Conservation (phyloP, 2,888 invertebrate species). For the Athalia circularis region DNA sequence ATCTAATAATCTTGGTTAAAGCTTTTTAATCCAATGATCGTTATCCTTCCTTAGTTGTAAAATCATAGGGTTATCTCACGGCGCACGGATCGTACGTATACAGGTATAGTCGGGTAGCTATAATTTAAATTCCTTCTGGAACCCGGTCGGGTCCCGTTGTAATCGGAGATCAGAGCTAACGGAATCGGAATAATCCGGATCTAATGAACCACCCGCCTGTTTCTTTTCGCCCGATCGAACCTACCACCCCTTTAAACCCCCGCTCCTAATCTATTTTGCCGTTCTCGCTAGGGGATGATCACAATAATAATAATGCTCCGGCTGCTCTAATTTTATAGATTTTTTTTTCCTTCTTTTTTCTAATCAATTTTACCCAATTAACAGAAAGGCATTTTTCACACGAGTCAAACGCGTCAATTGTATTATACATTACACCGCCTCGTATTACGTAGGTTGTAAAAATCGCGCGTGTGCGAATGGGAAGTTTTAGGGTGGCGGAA, state of each 20-base stretch:
- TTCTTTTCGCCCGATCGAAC: neutral
- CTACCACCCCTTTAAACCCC: neutral
- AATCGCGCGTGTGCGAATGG: neutral
- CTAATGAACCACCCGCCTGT: neutral
- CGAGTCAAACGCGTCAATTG: too few relatives aligned
- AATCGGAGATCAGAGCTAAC: constrained; percentile 10
- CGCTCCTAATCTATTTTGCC: neutral
- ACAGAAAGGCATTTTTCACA: too few relatives aligned
- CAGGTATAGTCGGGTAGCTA: neutral
- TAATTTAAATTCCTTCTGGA: constrained; percentile 20
- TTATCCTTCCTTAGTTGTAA: neutral
- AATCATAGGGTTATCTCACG: neutral
- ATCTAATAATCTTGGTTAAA: too few relatives aligned
- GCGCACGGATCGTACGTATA: neutral
- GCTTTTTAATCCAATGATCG: too few relatives aligned
- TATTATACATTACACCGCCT: too few relatives aligned
- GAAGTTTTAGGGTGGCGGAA: neutral
- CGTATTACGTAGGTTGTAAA: too few relatives aligned
- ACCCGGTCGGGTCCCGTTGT: neutral
- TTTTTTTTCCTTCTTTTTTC: too few relatives aligned
- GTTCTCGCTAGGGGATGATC: neutral
- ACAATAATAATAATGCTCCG: too few relatives aligned
- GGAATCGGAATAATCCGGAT: constrained; percentile 4
- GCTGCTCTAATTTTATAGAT: too few relatives aligned
- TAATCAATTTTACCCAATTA: too few relatives aligned